Percentiles rank a stretch among this genome's conserved stretches.
Evolutionary conservation across 2,113 vertebrate species (phyloP).

Genomic region (Romanogobio albipinnatus): DNA sequence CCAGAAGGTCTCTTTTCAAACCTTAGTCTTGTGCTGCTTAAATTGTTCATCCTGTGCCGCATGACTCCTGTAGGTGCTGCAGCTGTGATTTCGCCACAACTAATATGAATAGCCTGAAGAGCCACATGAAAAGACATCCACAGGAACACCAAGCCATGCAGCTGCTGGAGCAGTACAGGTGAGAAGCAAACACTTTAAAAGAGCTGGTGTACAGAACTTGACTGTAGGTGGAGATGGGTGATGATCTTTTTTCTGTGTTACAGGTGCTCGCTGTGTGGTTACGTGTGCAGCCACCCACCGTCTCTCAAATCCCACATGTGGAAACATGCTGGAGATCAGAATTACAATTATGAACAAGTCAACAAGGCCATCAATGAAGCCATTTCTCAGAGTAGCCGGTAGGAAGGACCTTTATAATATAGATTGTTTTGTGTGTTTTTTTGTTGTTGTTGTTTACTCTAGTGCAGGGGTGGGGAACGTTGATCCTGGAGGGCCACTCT

Average conservation of each 20-base stretch:
- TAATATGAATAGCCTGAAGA: conserved; percentile 89
- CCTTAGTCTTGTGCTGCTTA: neutral
- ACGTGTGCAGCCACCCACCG: conserved; percentile 96
- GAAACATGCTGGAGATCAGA: conserved; percentile 98
- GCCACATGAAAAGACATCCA: conserved; percentile 86
- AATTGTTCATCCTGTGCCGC: neutral
- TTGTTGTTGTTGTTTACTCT: neutral
- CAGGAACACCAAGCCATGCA: conserved; percentile 87
- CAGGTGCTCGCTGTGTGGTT: conserved; percentile 97
- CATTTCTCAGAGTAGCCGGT: conserved; percentile 95
- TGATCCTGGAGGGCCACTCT: too few species aligned
- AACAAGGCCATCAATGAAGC: conserved; percentile 98
- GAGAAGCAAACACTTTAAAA: conserved; percentile 13
- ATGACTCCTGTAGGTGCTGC: conserved; percentile 74
- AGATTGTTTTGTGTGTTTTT: neutral
- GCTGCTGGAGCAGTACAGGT: conserved; percentile 88
- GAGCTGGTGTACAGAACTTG: conserved; percentile 25
- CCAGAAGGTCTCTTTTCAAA: neutral
- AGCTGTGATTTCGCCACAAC: conserved; percentile 88
- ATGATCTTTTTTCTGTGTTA: neutral
- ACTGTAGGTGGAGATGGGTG: neutral
- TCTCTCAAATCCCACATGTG: conserved; percentile 99
- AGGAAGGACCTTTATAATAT: conserved; percentile 35
- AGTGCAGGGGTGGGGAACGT: too few species aligned
- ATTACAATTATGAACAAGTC: conserved; percentile 99